Conservation (phyloP, 2,113 vertebrate species). For the Zeus faber region DNA sequence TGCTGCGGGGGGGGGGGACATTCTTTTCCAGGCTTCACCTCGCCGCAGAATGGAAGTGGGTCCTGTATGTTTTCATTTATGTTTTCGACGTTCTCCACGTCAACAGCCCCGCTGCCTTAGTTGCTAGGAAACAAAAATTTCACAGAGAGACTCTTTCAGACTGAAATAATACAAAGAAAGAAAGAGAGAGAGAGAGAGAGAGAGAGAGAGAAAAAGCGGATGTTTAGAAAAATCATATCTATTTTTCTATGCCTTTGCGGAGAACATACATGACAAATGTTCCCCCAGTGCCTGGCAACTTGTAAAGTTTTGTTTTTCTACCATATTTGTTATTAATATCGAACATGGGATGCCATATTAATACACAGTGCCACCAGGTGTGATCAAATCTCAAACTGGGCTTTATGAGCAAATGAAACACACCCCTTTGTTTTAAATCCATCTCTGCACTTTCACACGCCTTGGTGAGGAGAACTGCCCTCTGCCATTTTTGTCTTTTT, state of each 20-base stretch:
- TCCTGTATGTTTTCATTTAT: background rate
- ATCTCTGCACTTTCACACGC: too few relatives aligned
- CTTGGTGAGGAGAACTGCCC: too few relatives aligned
- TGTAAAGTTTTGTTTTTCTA: slow-evolving; percentile 29
- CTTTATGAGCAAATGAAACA: too few relatives aligned
- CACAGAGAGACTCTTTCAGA: slow-evolving; percentile 31
- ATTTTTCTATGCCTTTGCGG: slow-evolving; percentile 63
- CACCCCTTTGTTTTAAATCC: background rate
- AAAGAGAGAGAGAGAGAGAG: slow-evolving; percentile 16
- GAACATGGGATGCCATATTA: background rate
- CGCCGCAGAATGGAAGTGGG: background rate
- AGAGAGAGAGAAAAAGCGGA: slow-evolving; percentile 10
- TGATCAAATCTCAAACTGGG: too few relatives aligned
- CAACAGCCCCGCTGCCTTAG: slow-evolving; percentile 67
- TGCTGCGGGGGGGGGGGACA: too few relatives aligned
- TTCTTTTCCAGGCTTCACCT: background rate
- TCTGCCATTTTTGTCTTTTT: too few relatives aligned
- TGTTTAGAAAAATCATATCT: slow-evolving; percentile 9
- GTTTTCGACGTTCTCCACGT: background rate
- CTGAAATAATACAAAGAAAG: slow-evolving; percentile 21
- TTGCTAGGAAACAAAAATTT: slow-evolving; percentile 45
- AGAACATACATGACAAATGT: slow-evolving; percentile 38
- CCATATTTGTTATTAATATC: background rate
- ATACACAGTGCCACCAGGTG: background rate
- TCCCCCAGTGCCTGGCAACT: slow-evolving; percentile 59